Base-by-base conservation (phyloP, 2,797 vertebrate genomes). In the Borostomias antarcticus region DNA sequence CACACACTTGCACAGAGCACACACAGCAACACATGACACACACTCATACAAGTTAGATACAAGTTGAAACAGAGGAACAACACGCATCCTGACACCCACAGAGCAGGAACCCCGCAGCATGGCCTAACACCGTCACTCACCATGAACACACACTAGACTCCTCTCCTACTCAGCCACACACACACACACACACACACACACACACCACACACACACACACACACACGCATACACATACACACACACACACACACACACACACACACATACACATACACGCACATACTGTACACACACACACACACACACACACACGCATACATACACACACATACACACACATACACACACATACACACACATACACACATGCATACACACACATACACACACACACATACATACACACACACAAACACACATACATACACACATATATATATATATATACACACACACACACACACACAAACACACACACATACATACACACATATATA, bases 91-190 rank as follows among this genome's bases (percentile, higher is more conserved):
- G 70, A 76, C 81, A 26, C 72, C 81, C 78, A 78, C 57, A n/a
- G 74, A 66, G 30, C 37, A 68, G 56, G 69, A 68, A 53, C 73
- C 83, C 73, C 26, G 23, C 69, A 88, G 85, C 82, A 45, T 57
- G 65, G 74, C 84, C 82, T 85, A 84, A 77, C 69, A 82, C 87
- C 89, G 91, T 92, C 90, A 90, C 84, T 90, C 89, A 89, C 88
- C 82, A 74, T 87, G 86, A 86, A 89, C 81, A 85, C 84, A 89
- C 84, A 89, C 85, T 85, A 86, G 83, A 88, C 84, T 85, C 84
- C 75, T 83, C 77, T 71, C 79, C 86, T 83, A 87, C 87, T 88
- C 82, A 87, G 83, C 80, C 79, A 78, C 73, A 72, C 70, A 58
- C 53, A 62, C 6, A 47, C 61, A 63, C 68, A 53, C 56, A 68